Conservation (phyloP, 1,140 invertebrate species). For the Cyclargus thomasi region DNA sequence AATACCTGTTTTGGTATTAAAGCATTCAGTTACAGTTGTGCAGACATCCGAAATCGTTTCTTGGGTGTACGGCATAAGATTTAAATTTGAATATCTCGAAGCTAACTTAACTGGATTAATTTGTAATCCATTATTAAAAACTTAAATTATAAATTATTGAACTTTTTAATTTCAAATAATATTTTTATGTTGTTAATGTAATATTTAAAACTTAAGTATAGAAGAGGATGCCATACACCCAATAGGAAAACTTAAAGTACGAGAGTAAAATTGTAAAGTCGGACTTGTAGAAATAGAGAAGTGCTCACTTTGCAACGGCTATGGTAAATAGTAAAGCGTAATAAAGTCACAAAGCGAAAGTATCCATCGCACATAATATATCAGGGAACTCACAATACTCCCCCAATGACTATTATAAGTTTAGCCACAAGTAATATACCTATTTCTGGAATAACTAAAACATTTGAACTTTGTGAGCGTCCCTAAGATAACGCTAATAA, state of each 20-base stretch:
- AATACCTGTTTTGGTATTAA: slow-evolving; percentile 72
- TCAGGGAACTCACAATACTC: neutral
- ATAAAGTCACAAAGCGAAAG: neutral
- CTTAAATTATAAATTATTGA: too few relatives aligned
- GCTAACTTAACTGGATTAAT: too few relatives aligned
- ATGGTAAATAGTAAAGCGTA: slow-evolving; percentile 10
- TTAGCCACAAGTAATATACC: neutral
- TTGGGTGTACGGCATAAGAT: slow-evolving; percentile 23
- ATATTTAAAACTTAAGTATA: neutral
- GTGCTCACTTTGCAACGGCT: neutral
- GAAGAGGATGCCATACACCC: neutral
- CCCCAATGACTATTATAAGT: neutral
- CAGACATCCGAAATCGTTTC: slow-evolving; percentile 36
- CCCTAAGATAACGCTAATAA: neutral
- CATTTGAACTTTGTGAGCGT: slow-evolving; percentile 3
- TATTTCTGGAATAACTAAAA: neutral
- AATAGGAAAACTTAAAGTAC: neutral
- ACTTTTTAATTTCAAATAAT: too few relatives aligned
- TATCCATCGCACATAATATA: slow-evolving; percentile 8
- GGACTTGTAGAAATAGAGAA: neutral
- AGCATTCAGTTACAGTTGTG: slow-evolving; percentile 70
- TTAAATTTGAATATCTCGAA: neutral
- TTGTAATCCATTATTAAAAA: too few relatives aligned
- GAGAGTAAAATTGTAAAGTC: slow-evolving; percentile 2
- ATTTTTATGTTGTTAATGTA: too few relatives aligned